phyloP scores from a whole-genome alignment of 2,113 vertebrate genomes.

The Oceanites oceanicus region DNA sequence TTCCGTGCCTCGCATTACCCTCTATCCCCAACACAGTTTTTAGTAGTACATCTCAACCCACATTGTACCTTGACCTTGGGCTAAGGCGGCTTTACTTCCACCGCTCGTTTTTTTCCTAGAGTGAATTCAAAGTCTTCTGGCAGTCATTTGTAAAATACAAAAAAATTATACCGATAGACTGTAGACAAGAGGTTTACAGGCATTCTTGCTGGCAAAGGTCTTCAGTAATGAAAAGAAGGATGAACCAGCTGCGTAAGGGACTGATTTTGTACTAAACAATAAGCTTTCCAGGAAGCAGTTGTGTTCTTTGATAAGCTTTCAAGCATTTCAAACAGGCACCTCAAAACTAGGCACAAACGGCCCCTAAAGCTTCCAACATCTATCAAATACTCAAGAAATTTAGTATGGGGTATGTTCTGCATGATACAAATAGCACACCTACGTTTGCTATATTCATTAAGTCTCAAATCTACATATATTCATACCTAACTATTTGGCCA shows the following conservation, averaged over 20 bases:
- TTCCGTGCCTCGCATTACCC: not conserved
- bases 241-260: not conserved
- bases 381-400: slow-evolving; percentile 31
- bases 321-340: slow-evolving; percentile 66
- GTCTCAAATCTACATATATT: slow-evolving; percentile 50
- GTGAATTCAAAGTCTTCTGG: not conserved
- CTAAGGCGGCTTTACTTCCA: not conserved
- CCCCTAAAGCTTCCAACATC: slow-evolving; percentile 50
- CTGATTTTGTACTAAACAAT: not conserved
- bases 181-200: slow-evolving; percentile 3
- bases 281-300: slow-evolving; percentile 27
- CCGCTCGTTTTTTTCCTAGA: not conserved
- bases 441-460: slow-evolving; percentile 46
- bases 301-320: slow-evolving; percentile 49
- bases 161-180: not conserved
- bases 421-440: slow-evolving; percentile 57
- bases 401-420: slow-evolving; percentile 45
- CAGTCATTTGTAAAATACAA: not conserved
- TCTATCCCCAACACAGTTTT: not conserved
- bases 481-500: slow-evolving; percentile 57
- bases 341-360: slow-evolving; percentile 54
- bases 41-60: not conserved
- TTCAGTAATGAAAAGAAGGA: slow-evolving; percentile 9
- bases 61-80: not conserved
- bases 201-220: not conserved